A percentile compares a stretch with the other conserved stretches of the same genome.
phyloP scores from a whole-genome alignment of 92 coral and sea anemone species.

The Zoanthus sociatus region DNA sequence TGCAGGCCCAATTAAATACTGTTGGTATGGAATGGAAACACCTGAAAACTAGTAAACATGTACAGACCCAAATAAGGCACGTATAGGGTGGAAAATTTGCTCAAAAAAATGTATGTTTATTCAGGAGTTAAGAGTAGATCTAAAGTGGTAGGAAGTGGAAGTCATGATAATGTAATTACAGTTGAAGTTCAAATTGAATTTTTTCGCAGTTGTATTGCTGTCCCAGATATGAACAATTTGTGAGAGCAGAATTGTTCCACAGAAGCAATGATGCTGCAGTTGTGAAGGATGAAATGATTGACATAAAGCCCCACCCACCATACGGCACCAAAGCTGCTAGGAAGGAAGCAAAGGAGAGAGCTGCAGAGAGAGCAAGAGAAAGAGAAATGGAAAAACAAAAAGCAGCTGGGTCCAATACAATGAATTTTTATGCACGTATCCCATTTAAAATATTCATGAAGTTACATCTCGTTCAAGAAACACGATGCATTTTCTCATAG shows the following conservation, averaged over 20 bases:
- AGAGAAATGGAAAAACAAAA: slow-evolving; percentile 96
- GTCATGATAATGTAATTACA: too few species aligned
- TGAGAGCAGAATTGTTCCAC: slow-evolving; percentile 81
- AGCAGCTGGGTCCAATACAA: slow-evolving; percentile 89
- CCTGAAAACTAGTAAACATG: too few species aligned
- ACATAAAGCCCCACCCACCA: slow-evolving; percentile 96
- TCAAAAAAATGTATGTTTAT: too few species aligned
- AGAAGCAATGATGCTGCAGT: slow-evolving; percentile 79
- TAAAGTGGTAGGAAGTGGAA: too few species aligned
- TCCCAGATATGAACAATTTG: slow-evolving; percentile 78
- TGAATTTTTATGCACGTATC: slow-evolving; percentile 97
- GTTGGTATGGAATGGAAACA: too few species aligned
- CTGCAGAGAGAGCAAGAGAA: slow-evolving; percentile 96
- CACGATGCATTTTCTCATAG: too few species aligned
- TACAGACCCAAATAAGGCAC: too few species aligned
- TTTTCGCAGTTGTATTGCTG: slow-evolving; percentile 79
- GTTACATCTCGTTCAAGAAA: too few species aligned
- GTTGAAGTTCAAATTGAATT: not conserved
- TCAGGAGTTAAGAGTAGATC: too few species aligned
- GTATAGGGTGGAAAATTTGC: too few species aligned
- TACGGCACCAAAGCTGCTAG: slow-evolving; percentile 99
- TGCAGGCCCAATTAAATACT: too few species aligned
- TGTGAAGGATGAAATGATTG: slow-evolving; percentile 87
- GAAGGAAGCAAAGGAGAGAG: slow-evolving; percentile 96
- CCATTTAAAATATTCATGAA: too few species aligned